These are phyloP conservation scores for Lamprologus sp. DNA, from an alignment of 2,113 vertebrate genomes.

Conservation along the genomic window DNA sequence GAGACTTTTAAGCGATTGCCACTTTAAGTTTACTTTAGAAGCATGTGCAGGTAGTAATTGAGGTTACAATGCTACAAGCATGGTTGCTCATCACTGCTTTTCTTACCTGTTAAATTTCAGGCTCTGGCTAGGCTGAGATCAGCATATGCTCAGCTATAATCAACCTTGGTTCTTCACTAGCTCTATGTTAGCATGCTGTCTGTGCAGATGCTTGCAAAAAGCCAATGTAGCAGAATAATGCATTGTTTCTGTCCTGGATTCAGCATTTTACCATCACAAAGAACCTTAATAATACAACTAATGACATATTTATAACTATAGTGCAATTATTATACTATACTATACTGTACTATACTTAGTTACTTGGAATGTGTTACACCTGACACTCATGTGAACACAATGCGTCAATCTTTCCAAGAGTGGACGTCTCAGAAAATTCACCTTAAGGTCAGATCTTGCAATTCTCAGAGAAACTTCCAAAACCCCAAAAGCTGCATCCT, in stretches of 20 bases:
- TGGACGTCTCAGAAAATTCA: neutral
- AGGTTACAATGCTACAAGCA: neutral
- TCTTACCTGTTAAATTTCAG: neutral
- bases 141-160: neutral
- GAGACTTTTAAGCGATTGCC: neutral
- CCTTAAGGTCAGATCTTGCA: neutral
- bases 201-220: neutral
- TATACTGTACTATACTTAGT: neutral
- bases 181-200: neutral
- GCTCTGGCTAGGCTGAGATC: neutral
- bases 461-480: neutral
- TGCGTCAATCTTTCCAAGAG: neutral
- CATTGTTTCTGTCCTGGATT: neutral
- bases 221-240: neutral
- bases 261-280: neutral
- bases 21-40: neutral
- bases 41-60: neutral
- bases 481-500: neutral
- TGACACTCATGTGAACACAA: neutral
- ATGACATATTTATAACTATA: neutral
- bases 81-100: neutral
- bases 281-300: neutral
- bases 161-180: neutral
- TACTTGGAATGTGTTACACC: neutral
- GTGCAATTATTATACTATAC: neutral